phyloP scores from a whole-genome alignment of 2,888 invertebrate species.

The Mythimna loreyi region DNA sequence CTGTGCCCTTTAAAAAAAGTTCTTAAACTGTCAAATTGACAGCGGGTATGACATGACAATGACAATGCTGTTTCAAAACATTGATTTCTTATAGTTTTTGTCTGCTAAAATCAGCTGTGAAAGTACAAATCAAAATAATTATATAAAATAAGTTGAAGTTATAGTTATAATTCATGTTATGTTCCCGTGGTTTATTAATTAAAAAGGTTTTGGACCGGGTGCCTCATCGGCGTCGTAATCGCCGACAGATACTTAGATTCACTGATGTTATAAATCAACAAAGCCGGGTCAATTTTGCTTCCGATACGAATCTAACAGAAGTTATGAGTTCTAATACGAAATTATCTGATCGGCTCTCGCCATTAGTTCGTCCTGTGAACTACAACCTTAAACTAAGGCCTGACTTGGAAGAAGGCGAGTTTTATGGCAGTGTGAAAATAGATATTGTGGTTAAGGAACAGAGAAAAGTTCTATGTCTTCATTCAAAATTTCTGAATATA shows the following conservation, averaged over 20 bases:
- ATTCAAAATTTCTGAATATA: slow-evolving; percentile 91
- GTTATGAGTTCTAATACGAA: slow-evolving; percentile 70
- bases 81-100: not conserved
- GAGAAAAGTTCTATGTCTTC: slow-evolving; percentile 88
- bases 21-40: not conserved
- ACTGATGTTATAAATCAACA: slow-evolving; percentile 38
- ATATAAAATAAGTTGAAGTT: slow-evolving; percentile 8
- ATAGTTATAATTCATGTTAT: slow-evolving; percentile 32
- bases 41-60: not conserved
- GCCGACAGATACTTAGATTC: slow-evolving; percentile 49
- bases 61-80: slow-evolving; percentile 24
- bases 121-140: slow-evolving; percentile 6
- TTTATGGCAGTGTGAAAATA: slow-evolving; percentile 81
- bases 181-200: slow-evolving; percentile 21
- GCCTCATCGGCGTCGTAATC: slow-evolving; percentile 58
- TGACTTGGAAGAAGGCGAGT: slow-evolving; percentile 75
- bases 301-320: slow-evolving; percentile 57
- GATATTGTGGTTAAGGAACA: slow-evolving; percentile 79
- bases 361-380: slow-evolving; percentile 77
- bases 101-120: slow-evolving; percentile 37
- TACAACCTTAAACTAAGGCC: slow-evolving; percentile 81
- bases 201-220: slow-evolving; percentile 17
- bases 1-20: not conserved
- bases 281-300: slow-evolving; percentile 32
- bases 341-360: slow-evolving; percentile 78